Evolutionary conservation across 2,113 vertebrate species (phyloP), one percentile per base, ranked within the genome.

Genomic region (Athene cunicularia): DNA sequence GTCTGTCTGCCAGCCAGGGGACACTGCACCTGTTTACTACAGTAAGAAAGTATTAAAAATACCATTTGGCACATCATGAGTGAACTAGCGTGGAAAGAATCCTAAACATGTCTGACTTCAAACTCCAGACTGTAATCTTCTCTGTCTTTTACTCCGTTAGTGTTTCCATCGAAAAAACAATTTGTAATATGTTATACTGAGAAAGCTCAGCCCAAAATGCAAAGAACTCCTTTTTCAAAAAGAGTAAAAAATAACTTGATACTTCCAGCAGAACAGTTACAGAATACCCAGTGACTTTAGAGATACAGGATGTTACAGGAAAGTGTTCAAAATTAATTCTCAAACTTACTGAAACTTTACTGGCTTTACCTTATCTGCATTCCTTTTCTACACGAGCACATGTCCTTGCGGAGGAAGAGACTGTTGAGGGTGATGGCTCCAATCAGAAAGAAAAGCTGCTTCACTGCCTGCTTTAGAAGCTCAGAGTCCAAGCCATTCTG

Each of bases 381-480:
- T 89, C 99, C 99, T 98, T 99, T 99, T 43, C 99, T 98, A 96
- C 99, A 99, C 22, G 99, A 99, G 96, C 99, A 99, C 99, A 99
- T 99, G 95, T 99, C 99, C 97, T 99, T 99, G 86, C 99, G 99
- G n/a, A 99, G 98, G 95, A 99, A 98, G 80, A 99, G 99, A 92
- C 98, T 99, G 90, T 99, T 99, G 70, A 99, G 98, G 19, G 99
- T 98, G 80, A 98, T 97, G 0, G 99, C 98, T 23, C 99, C 99
- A 8, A 99, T 98, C 33, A 99, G 96, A 96, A 98, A 99, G 98
- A 99, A 99, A 66, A 99, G 98, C 96, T 99, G 99, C 95, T 99
- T 99, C 94, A 99, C 95, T 0, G 96, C 98, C 97, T 99, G 99
- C 94, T 98, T 98, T 84, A 99, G 91, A 10, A 99, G 98, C 94